A percentile compares a stretch with the other conserved stretches of the same genome.
These are phyloP conservation scores for Martes martes DNA, from an alignment of 2,113 vertebrate species.

Conservation along the genomic window DNA sequence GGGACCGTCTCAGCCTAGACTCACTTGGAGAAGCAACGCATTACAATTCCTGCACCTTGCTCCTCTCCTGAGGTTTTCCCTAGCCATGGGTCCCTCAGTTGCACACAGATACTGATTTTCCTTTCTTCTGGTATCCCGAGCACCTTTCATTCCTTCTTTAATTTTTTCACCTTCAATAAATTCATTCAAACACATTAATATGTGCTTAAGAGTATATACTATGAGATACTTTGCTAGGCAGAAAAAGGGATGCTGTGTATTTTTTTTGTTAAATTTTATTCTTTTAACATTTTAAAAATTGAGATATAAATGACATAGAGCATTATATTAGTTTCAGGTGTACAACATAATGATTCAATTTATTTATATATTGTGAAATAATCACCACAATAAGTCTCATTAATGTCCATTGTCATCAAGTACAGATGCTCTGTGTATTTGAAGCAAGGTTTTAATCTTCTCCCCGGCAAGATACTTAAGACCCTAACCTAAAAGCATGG, in stretches of 20 bases:
- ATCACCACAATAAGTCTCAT: not conserved
- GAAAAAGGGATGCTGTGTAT: not conserved
- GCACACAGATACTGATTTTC: not conserved
- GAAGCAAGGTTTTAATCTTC: not conserved
- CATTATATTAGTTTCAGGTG: not conserved
- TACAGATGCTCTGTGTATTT: not conserved
- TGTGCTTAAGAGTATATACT: not conserved
- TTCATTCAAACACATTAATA: not conserved
- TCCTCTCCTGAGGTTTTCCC: not conserved
- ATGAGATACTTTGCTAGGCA: not conserved
- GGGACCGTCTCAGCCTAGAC: not conserved
- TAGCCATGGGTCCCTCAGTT: not conserved
- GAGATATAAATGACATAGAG: not conserved
- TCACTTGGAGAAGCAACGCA: not conserved
- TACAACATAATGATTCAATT: not conserved
- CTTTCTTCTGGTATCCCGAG: not conserved
- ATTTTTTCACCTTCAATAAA: not conserved
- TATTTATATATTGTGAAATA: not conserved
- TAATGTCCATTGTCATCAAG: not conserved
- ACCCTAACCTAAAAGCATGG: not conserved
- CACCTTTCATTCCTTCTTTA: not conserved
- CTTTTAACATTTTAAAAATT: not conserved
- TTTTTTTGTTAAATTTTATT: not conserved
- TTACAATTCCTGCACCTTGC: not conserved
- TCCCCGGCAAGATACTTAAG: not conserved